Evolutionary conservation across 2,797 vertebrate genomes (phyloP).

Genomic region (Labeo calbasu): DNA sequence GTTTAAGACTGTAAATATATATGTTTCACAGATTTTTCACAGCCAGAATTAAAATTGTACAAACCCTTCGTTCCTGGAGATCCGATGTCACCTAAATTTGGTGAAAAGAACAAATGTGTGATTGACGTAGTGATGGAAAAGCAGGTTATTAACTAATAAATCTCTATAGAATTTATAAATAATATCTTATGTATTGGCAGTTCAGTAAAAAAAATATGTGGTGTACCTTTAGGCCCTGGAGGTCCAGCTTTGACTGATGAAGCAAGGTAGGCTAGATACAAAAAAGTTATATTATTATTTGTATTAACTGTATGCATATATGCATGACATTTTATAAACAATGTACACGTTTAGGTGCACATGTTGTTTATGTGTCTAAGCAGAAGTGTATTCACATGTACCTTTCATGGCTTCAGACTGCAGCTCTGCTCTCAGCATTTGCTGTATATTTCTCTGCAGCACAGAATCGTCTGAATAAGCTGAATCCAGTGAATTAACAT

Average conservation of each 20-base stretch:
- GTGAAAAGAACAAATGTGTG: background rate
- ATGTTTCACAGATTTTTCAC: background rate
- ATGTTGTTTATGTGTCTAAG: background rate
- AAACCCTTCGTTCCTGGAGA: constrained; percentile 69
- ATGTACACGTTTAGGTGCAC: background rate
- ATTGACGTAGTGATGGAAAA: background rate
- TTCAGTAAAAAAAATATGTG: background rate
- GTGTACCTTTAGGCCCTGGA: constrained; percentile 88
- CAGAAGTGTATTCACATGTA: constrained; percentile 64
- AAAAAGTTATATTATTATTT: constrained; percentile 9
- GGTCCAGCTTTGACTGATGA: constrained; percentile 69
- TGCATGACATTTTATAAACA: background rate
- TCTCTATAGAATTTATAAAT: background rate
- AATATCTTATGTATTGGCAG: background rate
- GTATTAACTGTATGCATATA: background rate
- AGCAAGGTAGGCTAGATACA: constrained; percentile 65
- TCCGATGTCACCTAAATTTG: constrained; percentile 69
- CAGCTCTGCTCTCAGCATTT: constrained; percentile 80
- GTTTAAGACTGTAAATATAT: background rate
- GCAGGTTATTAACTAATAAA: background rate
- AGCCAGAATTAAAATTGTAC: constrained; percentile 16
- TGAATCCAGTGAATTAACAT: constrained; percentile 54
- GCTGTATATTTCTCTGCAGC: constrained; percentile 75
- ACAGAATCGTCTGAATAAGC: constrained; percentile 55
- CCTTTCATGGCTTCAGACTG: constrained; percentile 82